Percentiles rank a stretch among this genome's conserved stretches.
Conservation (phyloP, 2,888 invertebrate genomes). For the Polietes domitor region DNA sequence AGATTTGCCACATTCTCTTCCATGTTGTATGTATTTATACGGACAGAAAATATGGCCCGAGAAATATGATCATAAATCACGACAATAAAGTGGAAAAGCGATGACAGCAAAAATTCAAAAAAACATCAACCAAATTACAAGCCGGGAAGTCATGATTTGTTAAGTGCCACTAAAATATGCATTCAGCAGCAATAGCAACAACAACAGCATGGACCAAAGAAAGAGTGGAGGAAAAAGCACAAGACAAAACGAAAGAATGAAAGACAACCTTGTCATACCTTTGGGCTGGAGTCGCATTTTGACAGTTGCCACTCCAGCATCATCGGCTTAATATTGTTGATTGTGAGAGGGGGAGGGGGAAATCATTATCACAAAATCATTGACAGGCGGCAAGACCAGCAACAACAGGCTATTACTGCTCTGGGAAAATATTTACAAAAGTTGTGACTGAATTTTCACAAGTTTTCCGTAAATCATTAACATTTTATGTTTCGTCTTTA, state of each 20-base stretch:
- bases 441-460: neutral
- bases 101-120: neutral
- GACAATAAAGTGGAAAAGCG: neutral
- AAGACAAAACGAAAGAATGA: neutral
- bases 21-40: no score
- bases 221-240: neutral
- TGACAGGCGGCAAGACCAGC: neutral
- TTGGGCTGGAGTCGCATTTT: neutral
- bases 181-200: neutral
- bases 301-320: slow-evolving; percentile 4
- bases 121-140: neutral
- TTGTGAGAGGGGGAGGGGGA: no score
- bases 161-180: slow-evolving; percentile 37
- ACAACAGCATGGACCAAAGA: neutral
- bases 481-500: slow-evolving; percentile 29
- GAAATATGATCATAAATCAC: slow-evolving; percentile 35
- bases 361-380: slow-evolving; percentile 24
- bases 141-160: slow-evolving; percentile 22
- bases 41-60: neutral
- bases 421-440: slow-evolving; percentile 5
- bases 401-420: neutral
- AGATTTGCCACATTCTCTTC: neutral
- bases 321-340: neutral
- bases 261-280: slow-evolving; percentile 1
- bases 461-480: neutral